Evolutionary conservation across 2,888 invertebrate genomes (phyloP).

Genomic region (Steinernema scapterisci): DNA sequence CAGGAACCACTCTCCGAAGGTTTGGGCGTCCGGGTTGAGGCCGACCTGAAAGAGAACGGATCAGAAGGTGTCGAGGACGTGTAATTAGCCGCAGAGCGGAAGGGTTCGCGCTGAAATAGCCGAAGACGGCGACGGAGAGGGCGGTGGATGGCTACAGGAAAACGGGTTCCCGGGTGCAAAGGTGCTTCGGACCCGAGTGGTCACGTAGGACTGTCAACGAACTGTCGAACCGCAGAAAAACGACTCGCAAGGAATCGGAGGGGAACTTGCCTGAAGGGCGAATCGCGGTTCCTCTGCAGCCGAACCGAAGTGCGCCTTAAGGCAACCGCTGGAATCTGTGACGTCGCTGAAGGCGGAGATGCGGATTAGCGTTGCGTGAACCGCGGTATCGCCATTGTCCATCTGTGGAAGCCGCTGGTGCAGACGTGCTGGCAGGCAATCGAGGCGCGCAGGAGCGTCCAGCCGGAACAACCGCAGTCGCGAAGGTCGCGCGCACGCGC

Average conservation of each 20-base stretch:
- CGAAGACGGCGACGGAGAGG: not conserved
- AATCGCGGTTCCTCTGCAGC: too few species aligned
- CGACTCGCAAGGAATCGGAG: not conserved
- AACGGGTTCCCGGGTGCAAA: constrained; percentile 4
- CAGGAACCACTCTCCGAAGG: constrained; percentile 33
- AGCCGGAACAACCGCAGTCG: constrained; percentile 10
- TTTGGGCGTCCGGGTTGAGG: constrained; percentile 33
- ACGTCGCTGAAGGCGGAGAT: not conserved
- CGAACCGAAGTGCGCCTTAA: not conserved
- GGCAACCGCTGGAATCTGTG: not conserved
- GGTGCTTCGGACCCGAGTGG: constrained; percentile 15
- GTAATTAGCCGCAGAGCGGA: not conserved
- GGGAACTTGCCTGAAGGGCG: not conserved
- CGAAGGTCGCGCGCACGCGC: not conserved
- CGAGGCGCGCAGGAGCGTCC: not conserved
- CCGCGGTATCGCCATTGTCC: constrained; percentile 22
- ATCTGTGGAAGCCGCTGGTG: not conserved
- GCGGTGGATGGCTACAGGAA: not conserved
- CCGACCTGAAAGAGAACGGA: constrained; percentile 35
- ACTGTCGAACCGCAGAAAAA: not conserved
- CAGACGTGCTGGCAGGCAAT: too few species aligned
- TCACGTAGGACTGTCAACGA: constrained; percentile 1
- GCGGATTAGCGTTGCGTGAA: constrained; percentile 7
- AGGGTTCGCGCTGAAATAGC: constrained; percentile 10
- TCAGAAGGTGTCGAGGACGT: not conserved